These are phyloP conservation scores for Mythimna lalbum DNA, from an alignment of 2,888 invertebrate genomes.

Conservation along the genomic window DNA sequence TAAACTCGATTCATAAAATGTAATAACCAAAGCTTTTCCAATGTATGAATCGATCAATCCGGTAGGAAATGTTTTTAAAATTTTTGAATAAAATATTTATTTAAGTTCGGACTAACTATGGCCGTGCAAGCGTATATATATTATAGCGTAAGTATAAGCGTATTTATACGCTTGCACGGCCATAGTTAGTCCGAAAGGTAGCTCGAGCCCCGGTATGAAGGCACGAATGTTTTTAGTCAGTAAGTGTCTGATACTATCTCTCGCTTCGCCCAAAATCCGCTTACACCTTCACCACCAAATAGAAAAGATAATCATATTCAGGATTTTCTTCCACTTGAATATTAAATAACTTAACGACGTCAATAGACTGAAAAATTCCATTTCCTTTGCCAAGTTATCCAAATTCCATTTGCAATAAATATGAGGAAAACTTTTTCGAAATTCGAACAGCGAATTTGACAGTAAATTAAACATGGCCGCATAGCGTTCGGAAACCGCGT, in stretches of 20 bases:
- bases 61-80: not conserved
- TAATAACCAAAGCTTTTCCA: conserved; percentile 17
- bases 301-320: not conserved
- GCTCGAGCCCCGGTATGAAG: too few species aligned
- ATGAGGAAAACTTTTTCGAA: conserved; percentile 21
- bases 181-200: too few species aligned
- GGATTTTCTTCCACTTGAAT: not conserved
- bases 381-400: conserved; percentile 30
- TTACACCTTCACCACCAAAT: too few species aligned
- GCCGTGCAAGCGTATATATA: too few species aligned
- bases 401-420: conserved; percentile 41
- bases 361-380: conserved; percentile 23
- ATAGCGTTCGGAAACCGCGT: conserved; percentile 47
- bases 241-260: too few species aligned
- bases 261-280: too few species aligned
- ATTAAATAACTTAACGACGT: conserved; percentile 13
- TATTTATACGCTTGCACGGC: too few species aligned
- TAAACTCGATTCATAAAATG: conserved; percentile 13
- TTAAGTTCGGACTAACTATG: too few species aligned
- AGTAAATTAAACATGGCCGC: conserved; percentile 60
- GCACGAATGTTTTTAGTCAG: too few species aligned
- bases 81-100: not conserved
- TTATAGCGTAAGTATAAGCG: too few species aligned
- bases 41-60: conserved; percentile 44
- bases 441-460: conserved; percentile 47